A percentile compares a stretch with the other conserved stretches of the same genome.
Evolutionary conservation across 2,888 invertebrate species (phyloP).

Genomic region (Homarus gammarus): DNA sequence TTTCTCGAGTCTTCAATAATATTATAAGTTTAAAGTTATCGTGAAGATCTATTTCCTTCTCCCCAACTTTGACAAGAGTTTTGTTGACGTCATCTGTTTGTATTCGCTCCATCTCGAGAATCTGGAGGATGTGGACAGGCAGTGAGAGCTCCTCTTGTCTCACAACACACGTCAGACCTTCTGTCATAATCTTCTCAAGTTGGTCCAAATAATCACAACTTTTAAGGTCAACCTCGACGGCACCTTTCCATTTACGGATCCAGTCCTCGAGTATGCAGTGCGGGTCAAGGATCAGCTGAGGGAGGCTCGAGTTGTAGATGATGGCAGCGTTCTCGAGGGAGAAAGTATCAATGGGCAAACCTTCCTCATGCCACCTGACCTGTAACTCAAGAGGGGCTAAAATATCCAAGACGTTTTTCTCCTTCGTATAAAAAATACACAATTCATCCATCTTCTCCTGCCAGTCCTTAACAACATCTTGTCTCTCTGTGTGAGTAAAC

Average conservation of each 20-base stretch:
- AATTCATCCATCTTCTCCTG: constrained; percentile 58
- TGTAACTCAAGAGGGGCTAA: constrained; percentile 51
- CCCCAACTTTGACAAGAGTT: constrained; percentile 28
- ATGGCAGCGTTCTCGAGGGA: constrained; percentile 64
- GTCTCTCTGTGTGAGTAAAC: constrained; percentile 43
- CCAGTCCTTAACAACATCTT: constrained; percentile 35
- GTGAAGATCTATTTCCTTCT: constrained; percentile 38
- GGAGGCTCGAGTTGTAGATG: constrained; percentile 57
- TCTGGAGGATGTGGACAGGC: constrained; percentile 46
- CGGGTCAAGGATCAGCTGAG: constrained; percentile 67
- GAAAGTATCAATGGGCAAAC: constrained; percentile 41
- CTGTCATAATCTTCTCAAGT: constrained; percentile 19
- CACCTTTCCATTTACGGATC: constrained; percentile 46
- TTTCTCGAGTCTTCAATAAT: constrained; percentile 33
- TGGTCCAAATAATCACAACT: constrained; percentile 25
- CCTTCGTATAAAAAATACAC: constrained; percentile 53
- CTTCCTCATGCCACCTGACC: constrained; percentile 68
- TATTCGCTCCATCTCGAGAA: constrained; percentile 46
- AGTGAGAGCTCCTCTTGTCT: constrained; percentile 46
- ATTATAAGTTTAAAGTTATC: constrained; percentile 63
- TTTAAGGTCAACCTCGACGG: constrained; percentile 47
- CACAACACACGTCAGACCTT: constrained; percentile 48
- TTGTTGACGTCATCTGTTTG: background rate
- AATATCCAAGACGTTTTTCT: constrained; percentile 38
- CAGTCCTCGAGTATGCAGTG: constrained; percentile 52